Conservation (phyloP, 2,113 vertebrate genomes). For the Choloepus hoffmanni region DNA sequence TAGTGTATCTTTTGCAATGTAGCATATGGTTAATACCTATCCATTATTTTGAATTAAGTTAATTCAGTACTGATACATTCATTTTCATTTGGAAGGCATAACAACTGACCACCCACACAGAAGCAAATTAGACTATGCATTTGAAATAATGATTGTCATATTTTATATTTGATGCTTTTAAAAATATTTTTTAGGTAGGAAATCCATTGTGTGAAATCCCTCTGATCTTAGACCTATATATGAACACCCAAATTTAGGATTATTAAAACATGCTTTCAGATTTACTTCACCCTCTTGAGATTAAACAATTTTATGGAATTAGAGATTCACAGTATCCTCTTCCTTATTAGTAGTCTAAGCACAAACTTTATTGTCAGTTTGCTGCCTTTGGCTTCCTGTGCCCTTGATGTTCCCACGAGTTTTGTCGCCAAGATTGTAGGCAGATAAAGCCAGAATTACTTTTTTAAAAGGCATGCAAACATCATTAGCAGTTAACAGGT, state of each 20-base stretch:
- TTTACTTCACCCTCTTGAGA: conserved; percentile 84
- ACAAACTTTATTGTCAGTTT: conserved; percentile 90
- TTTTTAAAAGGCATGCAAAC: conserved; percentile 89
- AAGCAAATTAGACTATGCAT: conserved; percentile 60
- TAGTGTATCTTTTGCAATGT: background rate
- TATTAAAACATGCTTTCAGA: conserved; percentile 84
- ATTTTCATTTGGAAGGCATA: conserved; percentile 52
- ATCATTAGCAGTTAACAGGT: conserved; percentile 92
- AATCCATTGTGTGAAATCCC: conserved; percentile 78
- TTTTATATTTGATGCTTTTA: conserved; percentile 76
- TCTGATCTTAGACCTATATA: conserved; percentile 75
- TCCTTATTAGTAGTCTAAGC: conserved; percentile 89
- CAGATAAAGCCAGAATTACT: conserved; percentile 90
- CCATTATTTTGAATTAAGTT: conserved; percentile 7
- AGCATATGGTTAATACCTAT: background rate
- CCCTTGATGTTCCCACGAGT: conserved; percentile 90
- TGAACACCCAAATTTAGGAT: conserved; percentile 81
- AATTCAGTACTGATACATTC: conserved; percentile 2
- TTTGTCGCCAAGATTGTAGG: conserved; percentile 89
- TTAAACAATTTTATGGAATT: conserved; percentile 87
- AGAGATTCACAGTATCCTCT: conserved; percentile 87
- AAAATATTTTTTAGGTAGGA: conserved; percentile 80
- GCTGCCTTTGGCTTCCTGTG: conserved; percentile 90
- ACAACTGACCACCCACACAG: conserved; percentile 37
- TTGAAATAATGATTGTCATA: conserved; percentile 79